Conservation (phyloP, 2,113 vertebrate species). For the Anolis sagrei region DNA sequence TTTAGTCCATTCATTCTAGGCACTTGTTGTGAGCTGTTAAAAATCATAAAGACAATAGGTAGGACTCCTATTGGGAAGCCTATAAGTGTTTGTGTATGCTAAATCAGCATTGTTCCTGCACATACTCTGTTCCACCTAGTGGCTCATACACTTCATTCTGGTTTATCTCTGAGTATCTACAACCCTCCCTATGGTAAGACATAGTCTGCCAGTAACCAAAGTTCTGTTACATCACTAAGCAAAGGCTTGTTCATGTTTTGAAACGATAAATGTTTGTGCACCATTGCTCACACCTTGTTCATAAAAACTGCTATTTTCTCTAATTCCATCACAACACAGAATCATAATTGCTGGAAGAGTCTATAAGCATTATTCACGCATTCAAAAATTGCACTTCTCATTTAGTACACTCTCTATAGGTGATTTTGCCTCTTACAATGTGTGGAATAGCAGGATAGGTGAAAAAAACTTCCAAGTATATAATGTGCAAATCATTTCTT, state of each 20-base stretch:
- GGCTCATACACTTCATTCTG: background rate
- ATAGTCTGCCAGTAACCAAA: background rate
- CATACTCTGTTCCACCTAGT: rapidly evolving
- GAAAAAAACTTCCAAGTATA: background rate
- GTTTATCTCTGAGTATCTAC: background rate
- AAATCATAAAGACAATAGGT: background rate
- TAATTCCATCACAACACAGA: constrained; percentile 26
- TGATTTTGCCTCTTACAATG: background rate
- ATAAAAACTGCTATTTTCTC: constrained; percentile 11
- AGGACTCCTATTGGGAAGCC: background rate
- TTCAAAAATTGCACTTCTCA: background rate
- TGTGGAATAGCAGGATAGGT: background rate
- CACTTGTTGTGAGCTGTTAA: background rate
- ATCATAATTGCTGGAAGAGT: too few species aligned
- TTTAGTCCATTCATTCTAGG: background rate
- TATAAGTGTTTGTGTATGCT: background rate
- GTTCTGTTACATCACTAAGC: background rate
- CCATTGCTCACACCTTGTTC: background rate
- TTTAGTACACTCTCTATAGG: background rate
- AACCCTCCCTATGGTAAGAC: background rate
- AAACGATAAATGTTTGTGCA: constrained; percentile 34
- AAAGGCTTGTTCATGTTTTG: background rate
- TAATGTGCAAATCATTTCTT: constrained; percentile 5
- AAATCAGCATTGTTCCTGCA: background rate
- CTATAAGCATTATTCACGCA: background rate